Evolutionary conservation across 2,888 invertebrate species (phyloP).

Genomic region (Callimorpha dominula): DNA sequence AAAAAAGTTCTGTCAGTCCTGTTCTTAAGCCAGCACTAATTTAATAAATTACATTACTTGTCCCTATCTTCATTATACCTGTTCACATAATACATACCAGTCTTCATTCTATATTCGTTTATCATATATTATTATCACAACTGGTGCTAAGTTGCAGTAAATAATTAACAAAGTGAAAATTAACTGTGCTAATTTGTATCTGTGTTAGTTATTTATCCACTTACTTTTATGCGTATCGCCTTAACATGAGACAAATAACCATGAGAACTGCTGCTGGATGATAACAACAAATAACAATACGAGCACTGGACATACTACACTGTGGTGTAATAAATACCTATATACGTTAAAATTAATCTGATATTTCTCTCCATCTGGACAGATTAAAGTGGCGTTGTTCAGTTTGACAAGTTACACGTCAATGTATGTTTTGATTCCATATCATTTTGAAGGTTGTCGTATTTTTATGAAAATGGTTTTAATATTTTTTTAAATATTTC

Average conservation of each 20-base stretch:
- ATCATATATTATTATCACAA: slow-evolving; percentile 38
- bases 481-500: background rate
- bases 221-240: slow-evolving; percentile 17
- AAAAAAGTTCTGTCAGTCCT: background rate
- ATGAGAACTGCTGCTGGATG: slow-evolving; percentile 16
- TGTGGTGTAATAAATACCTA: background rate
- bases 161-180: slow-evolving; percentile 42
- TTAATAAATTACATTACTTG: slow-evolving; percentile 4
- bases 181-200: slow-evolving; percentile 45
- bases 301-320: slow-evolving; percentile 24
- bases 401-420: slow-evolving; percentile 47
- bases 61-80: background rate
- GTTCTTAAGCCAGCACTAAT: background rate
- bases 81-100: background rate
- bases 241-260: slow-evolving; percentile 13
- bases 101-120: background rate
- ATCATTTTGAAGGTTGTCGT: slow-evolving; percentile 31
- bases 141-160: slow-evolving; percentile 30
- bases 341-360: slow-evolving; percentile 37
- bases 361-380: slow-evolving; percentile 47
- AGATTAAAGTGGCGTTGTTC: slow-evolving; percentile 51
- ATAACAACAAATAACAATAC: slow-evolving; percentile 15
- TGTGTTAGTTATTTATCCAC: slow-evolving; percentile 29
- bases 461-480: background rate
- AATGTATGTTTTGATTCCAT: slow-evolving; percentile 30